Evolutionary conservation across 2,888 invertebrate species (phyloP), one percentile per base, ranked within the genome.

Genomic region (Yponomeuta evonymella): DNA sequence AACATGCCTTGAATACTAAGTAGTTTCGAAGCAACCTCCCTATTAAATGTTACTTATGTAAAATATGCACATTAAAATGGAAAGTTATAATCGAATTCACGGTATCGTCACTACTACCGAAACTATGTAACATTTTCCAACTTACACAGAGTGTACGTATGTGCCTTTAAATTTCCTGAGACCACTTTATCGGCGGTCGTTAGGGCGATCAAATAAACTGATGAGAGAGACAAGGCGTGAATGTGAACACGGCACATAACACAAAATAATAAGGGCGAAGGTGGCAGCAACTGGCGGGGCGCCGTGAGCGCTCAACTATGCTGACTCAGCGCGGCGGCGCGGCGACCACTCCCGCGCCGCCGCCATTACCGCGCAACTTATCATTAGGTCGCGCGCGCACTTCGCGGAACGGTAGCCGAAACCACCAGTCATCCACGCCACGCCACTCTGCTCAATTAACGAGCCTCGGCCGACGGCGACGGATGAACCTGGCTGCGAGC

Each of bases 391-490:
- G 84, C 83, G 83, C 82, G 83, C 85, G 84, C 86, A 87, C 89
- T 90, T 88, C 85, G 89, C 88, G 87, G 84, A 86, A 85, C 71
- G 73, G 73, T 70, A 68, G 71, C 83, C 79, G 77, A 84, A 85
- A 87, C 79, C 83, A 82, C 83, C 79, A 88, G 89, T 91, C 91
- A 91, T 88, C 79, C 79, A 76, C 68, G 66, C 68, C 70, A 77
- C 79, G 79, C 82, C 84, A 85, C 83, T 84, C 81, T 73, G 80
- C 87, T 85, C 89, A 89, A 89, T 90, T 90, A 90, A 88, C 85
- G 77, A 79, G 77, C 83, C 67, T 62, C 69, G 36, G 33, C 33
- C 82, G 77, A 83, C 84, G 83, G 83, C 87, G 67, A 43, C 48
- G 36, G 67, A 43, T 67, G 65, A 5, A 8, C 65, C 51, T 9